A percentile compares a stretch with the other conserved stretches of the same genome.
These are phyloP conservation scores for Globicephala melas DNA, from an alignment of 2,113 vertebrate species.

Conservation along the genomic window DNA sequence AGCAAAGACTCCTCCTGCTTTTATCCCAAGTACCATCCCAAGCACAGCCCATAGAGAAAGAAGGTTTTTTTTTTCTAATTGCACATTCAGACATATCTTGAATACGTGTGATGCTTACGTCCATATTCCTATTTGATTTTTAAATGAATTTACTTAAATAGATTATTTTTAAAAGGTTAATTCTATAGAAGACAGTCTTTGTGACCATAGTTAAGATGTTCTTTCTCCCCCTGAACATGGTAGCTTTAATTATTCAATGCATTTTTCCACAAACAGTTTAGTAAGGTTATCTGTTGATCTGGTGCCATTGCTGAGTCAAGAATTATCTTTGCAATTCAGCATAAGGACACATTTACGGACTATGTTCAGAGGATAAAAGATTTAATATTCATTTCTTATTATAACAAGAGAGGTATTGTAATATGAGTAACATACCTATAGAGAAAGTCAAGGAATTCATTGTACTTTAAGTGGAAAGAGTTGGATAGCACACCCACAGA, in stretches of 20 bases:
- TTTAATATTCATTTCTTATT: not conserved
- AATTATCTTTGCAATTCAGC: not conserved
- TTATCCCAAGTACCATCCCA: not conserved
- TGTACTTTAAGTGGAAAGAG: not conserved
- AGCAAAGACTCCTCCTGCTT: not conserved
- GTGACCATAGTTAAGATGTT: not conserved
- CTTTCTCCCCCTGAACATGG: not conserved
- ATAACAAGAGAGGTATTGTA: not conserved
- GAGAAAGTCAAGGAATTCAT: not conserved
- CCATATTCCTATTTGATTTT: not conserved
- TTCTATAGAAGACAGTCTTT: not conserved
- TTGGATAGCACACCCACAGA: accelerated
- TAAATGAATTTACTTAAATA: not conserved
- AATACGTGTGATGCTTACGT: not conserved
- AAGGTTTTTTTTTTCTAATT: not conserved
- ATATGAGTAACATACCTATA: not conserved
- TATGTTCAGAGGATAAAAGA: not conserved
- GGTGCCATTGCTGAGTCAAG: not conserved
- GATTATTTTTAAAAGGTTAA: not conserved
- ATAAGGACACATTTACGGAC: not conserved
- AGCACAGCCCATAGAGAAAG: not conserved
- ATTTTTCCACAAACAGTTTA: not conserved
- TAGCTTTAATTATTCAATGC: not conserved
- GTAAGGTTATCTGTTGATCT: not conserved
- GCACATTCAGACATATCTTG: not conserved